These are phyloP conservation scores for Cariama cristata DNA, from an alignment of 2,113 vertebrate genomes.

Conservation along the genomic window DNA sequence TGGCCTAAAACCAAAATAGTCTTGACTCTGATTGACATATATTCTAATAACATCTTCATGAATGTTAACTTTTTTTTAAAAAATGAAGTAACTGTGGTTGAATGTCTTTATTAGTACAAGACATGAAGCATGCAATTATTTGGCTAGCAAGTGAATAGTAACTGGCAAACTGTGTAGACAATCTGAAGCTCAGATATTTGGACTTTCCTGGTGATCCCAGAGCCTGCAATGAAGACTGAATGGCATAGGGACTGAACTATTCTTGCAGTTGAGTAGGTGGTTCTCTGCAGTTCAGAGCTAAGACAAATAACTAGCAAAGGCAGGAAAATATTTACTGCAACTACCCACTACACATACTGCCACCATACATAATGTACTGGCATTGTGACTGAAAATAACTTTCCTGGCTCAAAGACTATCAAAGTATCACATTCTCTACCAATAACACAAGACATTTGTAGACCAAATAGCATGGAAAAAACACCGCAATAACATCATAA, in stretches of 20 bases:
- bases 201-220: background rate
- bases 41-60: background rate
- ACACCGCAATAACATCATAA: background rate
- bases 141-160: conserved; percentile 1
- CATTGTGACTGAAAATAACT: conserved; percentile 46
- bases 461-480: background rate
- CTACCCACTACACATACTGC: conserved; percentile 43
- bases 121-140: background rate
- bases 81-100: background rate
- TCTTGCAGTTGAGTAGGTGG: conserved; percentile 53
- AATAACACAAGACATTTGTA: background rate
- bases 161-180: conserved; percentile 13
- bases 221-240: background rate
- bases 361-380: conserved; percentile 29
- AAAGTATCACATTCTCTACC: background rate
- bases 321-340: conserved; percentile 61
- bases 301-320: conserved; percentile 53
- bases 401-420: background rate
- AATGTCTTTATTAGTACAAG: conserved; percentile 7
- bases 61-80: background rate
- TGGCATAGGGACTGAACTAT: background rate
- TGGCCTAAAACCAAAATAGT: background rate
- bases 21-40: background rate
- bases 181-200: conserved; percentile 40
- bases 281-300: conserved; percentile 48